These are phyloP conservation scores for Sparidentex hasta DNA, from an alignment of 2,797 vertebrate genomes.

Conservation along the genomic window DNA sequence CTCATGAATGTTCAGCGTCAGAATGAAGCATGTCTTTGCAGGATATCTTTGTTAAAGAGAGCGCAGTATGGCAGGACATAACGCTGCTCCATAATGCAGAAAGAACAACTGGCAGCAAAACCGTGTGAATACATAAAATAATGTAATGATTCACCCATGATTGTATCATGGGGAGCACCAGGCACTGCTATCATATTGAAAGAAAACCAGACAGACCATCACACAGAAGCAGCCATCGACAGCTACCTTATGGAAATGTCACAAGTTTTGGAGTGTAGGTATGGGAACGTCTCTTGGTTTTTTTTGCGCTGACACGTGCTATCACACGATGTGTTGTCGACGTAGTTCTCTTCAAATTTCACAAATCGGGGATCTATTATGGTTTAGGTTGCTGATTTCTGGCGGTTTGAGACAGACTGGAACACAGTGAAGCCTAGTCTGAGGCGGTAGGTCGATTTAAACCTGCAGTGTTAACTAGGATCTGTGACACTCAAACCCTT, in stretches of 20 bases:
- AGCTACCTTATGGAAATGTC: constrained; percentile 41
- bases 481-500: too few species aligned
- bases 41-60: constrained; percentile 1
- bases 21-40: not conserved
- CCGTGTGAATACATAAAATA: not conserved
- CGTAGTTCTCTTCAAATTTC: not conserved
- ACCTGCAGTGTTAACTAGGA: not conserved
- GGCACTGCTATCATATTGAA: not conserved
- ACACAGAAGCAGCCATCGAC: constrained; percentile 27
- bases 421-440: not conserved
- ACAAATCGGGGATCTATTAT: not conserved
- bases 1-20: constrained; percentile 5
- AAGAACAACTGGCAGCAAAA: not conserved
- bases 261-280: constrained; percentile 5
- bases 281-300: constrained; percentile 12
- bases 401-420: not conserved
- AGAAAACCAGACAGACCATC: not conserved
- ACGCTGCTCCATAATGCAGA: not conserved
- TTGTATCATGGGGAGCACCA: not conserved
- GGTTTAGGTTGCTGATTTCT: not conserved
- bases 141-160: not conserved
- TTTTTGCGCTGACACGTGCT: not conserved
- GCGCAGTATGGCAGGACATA: not conserved
- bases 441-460: not conserved
- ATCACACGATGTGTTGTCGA: constrained; percentile 17